Conservation (phyloP, 2,888 invertebrate genomes). For the Lochmaea capreae region DNA sequence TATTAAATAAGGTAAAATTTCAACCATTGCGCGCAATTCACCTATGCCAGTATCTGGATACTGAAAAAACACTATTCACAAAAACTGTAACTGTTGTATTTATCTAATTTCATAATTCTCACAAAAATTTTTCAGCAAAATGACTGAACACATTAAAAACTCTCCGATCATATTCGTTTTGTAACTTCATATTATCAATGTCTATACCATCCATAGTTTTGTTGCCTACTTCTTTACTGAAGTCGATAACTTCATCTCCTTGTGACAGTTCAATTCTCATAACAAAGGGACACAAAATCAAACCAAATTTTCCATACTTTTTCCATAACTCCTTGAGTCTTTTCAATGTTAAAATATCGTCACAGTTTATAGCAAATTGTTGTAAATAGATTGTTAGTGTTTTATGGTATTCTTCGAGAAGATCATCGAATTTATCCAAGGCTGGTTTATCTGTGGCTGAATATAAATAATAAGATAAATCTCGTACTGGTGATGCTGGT, state of each 20-base stretch:
- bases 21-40: no score
- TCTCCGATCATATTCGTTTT: conserved; percentile 35
- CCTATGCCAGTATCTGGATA: no score
- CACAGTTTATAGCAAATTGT: conserved; percentile 46
- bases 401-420: conserved; percentile 51
- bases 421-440: conserved; percentile 50
- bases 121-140: conserved; percentile 32
- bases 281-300: conserved; percentile 48
- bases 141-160: conserved; percentile 29
- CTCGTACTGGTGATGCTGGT: conserved; percentile 51
- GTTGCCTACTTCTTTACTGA: conserved; percentile 39
- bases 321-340: conserved; percentile 51
- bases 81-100: background rate
- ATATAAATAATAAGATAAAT: conserved; percentile 55
- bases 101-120: background rate
- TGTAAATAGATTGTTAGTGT: conserved; percentile 47
- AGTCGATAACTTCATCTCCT: conserved; percentile 47
- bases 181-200: conserved; percentile 41
- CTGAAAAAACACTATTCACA: no score
- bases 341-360: conserved; percentile 45
- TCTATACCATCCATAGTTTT: conserved; percentile 36
- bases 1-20: no score
- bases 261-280: conserved; percentile 48
- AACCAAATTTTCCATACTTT: conserved; percentile 50
- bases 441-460: conserved; percentile 46